Evolutionary conservation across 2,888 invertebrate species (phyloP), one percentile per base, ranked within the genome.

Genomic region (Drosophila nigricruria): DNA sequence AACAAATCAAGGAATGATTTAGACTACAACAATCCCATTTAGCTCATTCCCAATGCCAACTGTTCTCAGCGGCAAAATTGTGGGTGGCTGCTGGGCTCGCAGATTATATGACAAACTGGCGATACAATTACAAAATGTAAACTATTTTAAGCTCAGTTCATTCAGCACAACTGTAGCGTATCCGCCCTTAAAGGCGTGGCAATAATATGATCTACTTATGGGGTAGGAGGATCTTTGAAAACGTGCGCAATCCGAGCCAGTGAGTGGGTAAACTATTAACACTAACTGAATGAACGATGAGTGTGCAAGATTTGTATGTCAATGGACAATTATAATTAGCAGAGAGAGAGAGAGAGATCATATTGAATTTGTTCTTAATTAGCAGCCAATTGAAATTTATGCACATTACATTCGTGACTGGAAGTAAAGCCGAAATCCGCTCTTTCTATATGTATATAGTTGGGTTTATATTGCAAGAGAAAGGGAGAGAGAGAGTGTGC

Each of bases 331-430:
- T 67, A 25, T 42, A 34, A 42, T 42, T 32, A 30, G 20, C 23
- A 12, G 6, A 25, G 12, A 43, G 42, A 23, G 42, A 20, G 23
- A 23, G 14, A 8, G 38, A 25, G 25, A 23, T 53, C 23, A 53
- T 25, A 32, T 32, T 53, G 36, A 14, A n/a, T 20, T 42, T 58
- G 23, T 16, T 72, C 78, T 67, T 70, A 82, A 81, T 84, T 84
- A 70, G 36, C 72, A 72, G 81, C 75, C 75, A 87, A 82, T 87
- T 70, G 52, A 62, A 81, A 81, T 79, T 78, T 81, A 78, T 82
- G 79, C 76, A 73, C 50, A 69, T 49, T 30, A 52, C 16, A 23
- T 60, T 45, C 61, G 43, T 30, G 43, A 68, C 79, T 38, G 38
- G 14, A 45, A 23, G n/a, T 40, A 53, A 43, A 69, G 16, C 47